Conservation (phyloP, 2,113 vertebrate species). For the Barnardius zonarius region DNA sequence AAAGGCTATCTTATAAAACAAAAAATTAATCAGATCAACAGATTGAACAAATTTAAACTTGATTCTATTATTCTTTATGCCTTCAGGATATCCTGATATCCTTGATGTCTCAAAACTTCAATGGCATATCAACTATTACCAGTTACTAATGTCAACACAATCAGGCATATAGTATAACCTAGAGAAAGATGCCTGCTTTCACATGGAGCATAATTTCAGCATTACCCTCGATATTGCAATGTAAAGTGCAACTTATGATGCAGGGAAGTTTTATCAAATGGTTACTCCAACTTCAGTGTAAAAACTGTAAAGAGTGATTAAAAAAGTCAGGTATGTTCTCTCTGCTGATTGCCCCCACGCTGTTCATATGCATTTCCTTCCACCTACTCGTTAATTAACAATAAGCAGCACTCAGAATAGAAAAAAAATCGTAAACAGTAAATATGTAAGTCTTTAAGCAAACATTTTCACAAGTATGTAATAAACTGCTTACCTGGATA, state of each 20-base stretch:
- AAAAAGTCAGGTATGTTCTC: background rate
- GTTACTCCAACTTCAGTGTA: background rate
- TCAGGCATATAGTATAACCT: background rate
- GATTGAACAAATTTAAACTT: background rate
- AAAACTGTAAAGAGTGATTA: background rate
- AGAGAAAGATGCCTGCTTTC: background rate
- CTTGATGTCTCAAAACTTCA: background rate
- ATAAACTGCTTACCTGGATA: conserved; percentile 80
- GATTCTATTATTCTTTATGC: background rate
- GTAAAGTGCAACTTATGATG: background rate
- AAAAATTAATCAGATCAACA: background rate
- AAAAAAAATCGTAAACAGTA: background rate
- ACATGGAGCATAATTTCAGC: background rate
- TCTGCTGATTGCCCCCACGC: background rate
- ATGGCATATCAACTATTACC: background rate
- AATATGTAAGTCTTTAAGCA: background rate
- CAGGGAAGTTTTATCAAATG: background rate
- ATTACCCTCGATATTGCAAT: background rate
- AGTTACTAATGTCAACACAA: background rate
- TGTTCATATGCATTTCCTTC: background rate
- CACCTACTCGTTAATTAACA: background rate
- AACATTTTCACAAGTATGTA: background rate
- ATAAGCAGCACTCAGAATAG: background rate
- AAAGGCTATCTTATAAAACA: background rate
- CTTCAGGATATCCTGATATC: background rate